These are phyloP conservation scores for Xestia xanthographa DNA, from an alignment of 2,888 invertebrate species.

Conservation along the genomic window DNA sequence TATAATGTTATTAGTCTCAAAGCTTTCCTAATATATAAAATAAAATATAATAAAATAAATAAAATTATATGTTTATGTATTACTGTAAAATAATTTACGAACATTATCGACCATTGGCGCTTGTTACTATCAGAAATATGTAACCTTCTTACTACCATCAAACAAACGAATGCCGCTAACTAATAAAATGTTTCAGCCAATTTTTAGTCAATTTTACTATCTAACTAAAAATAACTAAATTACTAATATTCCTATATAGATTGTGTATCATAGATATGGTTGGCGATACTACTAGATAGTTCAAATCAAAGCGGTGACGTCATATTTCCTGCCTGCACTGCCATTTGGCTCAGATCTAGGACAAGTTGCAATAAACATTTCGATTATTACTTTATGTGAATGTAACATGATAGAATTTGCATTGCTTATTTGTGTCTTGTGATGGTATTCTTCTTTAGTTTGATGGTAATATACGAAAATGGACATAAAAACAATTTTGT, in stretches of 20 bases:
- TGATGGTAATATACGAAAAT: not conserved
- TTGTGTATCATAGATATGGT: not conserved
- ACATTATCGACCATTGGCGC: not conserved
- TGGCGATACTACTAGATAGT: conserved; percentile 1
- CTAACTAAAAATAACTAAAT: no score
- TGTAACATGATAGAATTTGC: not conserved
- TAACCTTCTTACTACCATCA: not conserved
- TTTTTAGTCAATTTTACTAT: not conserved
- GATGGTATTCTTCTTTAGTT: not conserved
- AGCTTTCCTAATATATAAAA: no score
- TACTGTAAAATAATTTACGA: not conserved
- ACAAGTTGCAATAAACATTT: conserved; percentile 31
- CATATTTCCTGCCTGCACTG: conserved; percentile 21
- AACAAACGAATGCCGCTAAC: not conserved
- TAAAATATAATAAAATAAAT: no score
- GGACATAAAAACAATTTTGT: not conserved
- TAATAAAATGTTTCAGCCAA: not conserved
- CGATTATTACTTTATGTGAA: not conserved
- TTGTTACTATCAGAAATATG: not conserved
- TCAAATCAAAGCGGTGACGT: conserved; percentile 21
- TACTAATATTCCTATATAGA: not conserved
- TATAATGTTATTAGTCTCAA: no score
- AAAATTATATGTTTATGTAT: not conserved
- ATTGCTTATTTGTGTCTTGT: not conserved
- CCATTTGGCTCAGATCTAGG: conserved; percentile 29